Evolutionary conservation across 2,113 vertebrate genomes (phyloP).

Genomic region (Bos taurus): ARS-UCD2.0 NC_037334.1:78180501-78181000

Average conservation of each 20-base stretch:
- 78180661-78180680: conserved; percentile 29
- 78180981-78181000: background rate
- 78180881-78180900: conserved; percentile 3
- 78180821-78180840: background rate
- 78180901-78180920: background rate
- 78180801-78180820: background rate
- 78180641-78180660: background rate
- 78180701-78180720: conserved; percentile 6
- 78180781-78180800: conserved; percentile 32
- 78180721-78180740: background rate
- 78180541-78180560: background rate
- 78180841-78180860: background rate
- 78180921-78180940: conserved; percentile 8
- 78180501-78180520: background rate
- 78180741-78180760: background rate
- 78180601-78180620: background rate
- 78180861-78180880: background rate
- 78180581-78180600: background rate
- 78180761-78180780: background rate
- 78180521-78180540: background rate
- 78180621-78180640: background rate
- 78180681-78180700: conserved; percentile 28
- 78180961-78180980: background rate
- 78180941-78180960: conserved; percentile 28
- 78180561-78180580: background rate